Evolutionary conservation across 1,140 invertebrate genomes (phyloP).

Genomic region (Lamellibrachia luymesi): DNA sequence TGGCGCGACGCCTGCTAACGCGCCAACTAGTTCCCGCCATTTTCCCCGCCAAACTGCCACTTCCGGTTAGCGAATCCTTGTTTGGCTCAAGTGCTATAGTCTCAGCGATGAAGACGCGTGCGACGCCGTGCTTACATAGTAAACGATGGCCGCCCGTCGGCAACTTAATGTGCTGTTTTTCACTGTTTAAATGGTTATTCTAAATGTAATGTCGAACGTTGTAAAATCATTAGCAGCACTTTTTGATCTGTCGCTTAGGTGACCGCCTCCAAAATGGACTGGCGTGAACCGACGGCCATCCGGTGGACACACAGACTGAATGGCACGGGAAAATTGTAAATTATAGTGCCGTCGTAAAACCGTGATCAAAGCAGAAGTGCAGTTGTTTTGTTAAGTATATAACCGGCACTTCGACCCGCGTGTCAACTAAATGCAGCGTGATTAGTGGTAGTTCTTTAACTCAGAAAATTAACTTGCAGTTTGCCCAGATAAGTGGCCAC

Average conservation of each 20-base stretch:
- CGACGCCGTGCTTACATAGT: not conserved
- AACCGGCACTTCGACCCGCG: not conserved
- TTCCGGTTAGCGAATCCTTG: not conserved
- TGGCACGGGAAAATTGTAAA: not conserved
- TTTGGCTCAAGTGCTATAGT: not conserved
- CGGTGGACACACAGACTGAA: not conserved
- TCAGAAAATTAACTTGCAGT: not conserved
- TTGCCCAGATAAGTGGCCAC: not conserved
- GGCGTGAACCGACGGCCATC: not conserved
- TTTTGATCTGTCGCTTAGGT: not conserved
- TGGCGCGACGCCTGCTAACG: not conserved
- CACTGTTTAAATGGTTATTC: not conserved
- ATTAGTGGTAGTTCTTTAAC: not conserved
- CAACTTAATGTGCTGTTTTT: not conserved
- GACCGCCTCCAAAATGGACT: not conserved
- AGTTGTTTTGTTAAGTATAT: not conserved
- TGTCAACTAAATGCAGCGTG: not conserved
- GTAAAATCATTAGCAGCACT: not conserved
- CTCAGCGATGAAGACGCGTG: not conserved
- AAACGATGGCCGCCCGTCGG: not conserved
- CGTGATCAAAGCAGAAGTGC: not conserved
- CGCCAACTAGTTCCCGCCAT: not conserved
- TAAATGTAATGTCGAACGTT: not conserved
- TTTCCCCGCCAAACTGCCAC: not conserved
- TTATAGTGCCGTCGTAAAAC: not conserved